These are phyloP conservation scores for Microcebus tavaratra DNA, from an alignment of 2,113 vertebrate species.

Conservation along the genomic window DNA sequence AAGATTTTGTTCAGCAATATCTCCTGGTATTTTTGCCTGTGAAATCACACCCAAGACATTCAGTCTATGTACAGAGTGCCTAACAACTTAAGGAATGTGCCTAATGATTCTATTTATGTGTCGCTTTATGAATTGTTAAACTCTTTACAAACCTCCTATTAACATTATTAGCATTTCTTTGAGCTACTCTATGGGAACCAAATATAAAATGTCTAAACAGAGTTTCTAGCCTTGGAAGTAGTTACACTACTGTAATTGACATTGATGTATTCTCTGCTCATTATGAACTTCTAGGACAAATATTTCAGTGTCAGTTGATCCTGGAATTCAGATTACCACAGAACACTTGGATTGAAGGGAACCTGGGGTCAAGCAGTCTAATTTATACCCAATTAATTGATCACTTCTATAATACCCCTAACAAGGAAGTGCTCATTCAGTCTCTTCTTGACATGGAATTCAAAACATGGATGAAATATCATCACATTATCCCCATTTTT, in stretches of 20 bases:
- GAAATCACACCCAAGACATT: constrained; percentile 22
- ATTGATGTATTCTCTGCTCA: fast-evolving
- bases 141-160: not conserved
- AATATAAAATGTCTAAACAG: not conserved
- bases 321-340: not conserved
- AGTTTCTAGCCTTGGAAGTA: not conserved
- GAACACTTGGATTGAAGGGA: not conserved
- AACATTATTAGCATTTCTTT: constrained; percentile 48
- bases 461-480: not conserved
- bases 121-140: not conserved
- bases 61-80: not conserved
- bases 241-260: fast-evolving
- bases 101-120: not conserved
- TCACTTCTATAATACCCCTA: not conserved
- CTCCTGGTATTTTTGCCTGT: not conserved
- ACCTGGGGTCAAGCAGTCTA: not conserved
- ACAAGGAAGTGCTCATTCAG: not conserved
- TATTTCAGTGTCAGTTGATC: not conserved
- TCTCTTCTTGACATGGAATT: not conserved
- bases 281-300: not conserved
- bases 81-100: not conserved
- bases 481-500: not conserved
- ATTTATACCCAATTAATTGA: not conserved
- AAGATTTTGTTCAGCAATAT: not conserved
- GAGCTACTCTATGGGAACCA: constrained; percentile 18